phyloP scores from a whole-genome alignment of 2,113 vertebrate species.

The Strix aluco region DNA sequence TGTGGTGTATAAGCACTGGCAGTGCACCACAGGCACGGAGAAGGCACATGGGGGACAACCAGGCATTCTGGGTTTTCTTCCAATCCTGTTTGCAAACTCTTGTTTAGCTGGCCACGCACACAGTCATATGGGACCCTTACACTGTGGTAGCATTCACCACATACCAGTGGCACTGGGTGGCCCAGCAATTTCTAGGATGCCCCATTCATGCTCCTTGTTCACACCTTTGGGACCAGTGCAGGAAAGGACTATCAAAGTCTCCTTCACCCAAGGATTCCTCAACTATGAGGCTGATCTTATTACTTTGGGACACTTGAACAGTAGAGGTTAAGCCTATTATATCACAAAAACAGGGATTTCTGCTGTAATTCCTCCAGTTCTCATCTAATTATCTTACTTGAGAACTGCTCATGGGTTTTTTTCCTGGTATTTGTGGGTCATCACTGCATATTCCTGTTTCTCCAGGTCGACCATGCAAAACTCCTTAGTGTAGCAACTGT shows the following conservation, averaged over 20 bases:
- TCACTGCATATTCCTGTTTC: background rate
- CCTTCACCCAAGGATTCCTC: constrained; percentile 16
- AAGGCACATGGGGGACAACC: fast-evolving
- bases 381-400: constrained; percentile 2
- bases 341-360: background rate
- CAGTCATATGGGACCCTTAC: background rate
- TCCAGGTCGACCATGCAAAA: background rate
- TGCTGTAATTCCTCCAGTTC: constrained; percentile 7
- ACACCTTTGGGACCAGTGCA: background rate
- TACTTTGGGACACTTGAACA: background rate
- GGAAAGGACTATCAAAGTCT: background rate
- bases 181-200: background rate
- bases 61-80: fast-evolving
- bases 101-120: background rate
- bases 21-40: fast-evolving
- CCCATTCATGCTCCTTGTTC: background rate
- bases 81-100: background rate
- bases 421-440: background rate
- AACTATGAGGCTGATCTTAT: background rate
- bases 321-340: background rate
- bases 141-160: background rate
- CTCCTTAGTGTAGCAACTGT: background rate
- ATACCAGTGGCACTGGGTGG: background rate
- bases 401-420: background rate
- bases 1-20: fast-evolving